Percentiles rank a stretch among this genome's conserved stretches.
Evolutionary conservation across 1,140 invertebrate genomes (phyloP).

Genomic region (Protaetia brevitarsis): DNA sequence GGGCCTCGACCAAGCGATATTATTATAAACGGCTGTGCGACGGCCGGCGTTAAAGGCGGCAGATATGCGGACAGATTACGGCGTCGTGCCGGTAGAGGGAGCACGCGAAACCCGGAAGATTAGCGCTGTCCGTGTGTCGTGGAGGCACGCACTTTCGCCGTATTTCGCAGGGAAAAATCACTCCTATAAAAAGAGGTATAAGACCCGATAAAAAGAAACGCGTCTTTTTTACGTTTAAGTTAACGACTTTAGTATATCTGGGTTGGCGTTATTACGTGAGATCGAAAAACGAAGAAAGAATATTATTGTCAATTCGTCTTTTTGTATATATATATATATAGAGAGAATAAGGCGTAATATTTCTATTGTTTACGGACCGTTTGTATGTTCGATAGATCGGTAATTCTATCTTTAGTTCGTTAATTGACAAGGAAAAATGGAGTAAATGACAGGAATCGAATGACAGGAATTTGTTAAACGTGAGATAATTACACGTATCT

Average conservation of each 20-base stretch:
- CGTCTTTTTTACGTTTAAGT: constrained; percentile 11
- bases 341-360: background rate
- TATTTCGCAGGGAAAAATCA: background rate
- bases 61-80: constrained; percentile 37
- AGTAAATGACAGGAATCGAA: too few relatives aligned
- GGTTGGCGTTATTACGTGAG: constrained; percentile 1
- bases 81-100: constrained; percentile 28
- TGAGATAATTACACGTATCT: background rate
- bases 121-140: constrained; percentile 39
- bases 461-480: too few relatives aligned
- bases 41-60: background rate
- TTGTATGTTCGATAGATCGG: too few relatives aligned
- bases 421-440: too few relatives aligned
- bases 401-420: too few relatives aligned
- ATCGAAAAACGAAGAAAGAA: background rate
- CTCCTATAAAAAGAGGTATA: background rate
- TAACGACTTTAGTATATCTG: background rate
- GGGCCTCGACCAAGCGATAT: too few relatives aligned
- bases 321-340: background rate
- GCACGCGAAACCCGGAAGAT: constrained; percentile 38
- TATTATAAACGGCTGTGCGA: too few relatives aligned
- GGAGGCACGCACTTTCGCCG: constrained; percentile 35
- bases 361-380: too few relatives aligned
- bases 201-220: background rate
- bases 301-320: background rate